These are phyloP conservation scores for Drosophila neonasuta DNA, from an alignment of 2,888 invertebrate genomes.

Conservation along the genomic window DNA sequence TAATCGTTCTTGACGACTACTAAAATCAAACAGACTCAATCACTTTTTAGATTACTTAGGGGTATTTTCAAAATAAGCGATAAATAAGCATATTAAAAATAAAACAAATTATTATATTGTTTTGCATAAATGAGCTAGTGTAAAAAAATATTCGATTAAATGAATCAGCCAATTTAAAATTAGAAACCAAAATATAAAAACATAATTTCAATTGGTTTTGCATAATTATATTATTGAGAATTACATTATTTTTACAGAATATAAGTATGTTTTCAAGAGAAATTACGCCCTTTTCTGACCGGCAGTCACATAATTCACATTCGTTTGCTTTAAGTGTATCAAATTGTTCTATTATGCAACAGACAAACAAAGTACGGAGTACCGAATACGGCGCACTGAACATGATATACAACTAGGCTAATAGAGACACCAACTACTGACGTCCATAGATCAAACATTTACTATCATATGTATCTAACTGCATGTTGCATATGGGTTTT, in stretches of 20 bases:
- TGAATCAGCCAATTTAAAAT: constrained; percentile 24
- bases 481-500: constrained; percentile 14
- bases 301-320: constrained; percentile 72
- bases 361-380: background rate
- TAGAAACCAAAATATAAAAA: constrained; percentile 32
- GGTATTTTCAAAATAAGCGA: background rate
- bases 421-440: constrained; percentile 40
- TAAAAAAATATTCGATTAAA: background rate
- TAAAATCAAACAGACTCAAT: background rate
- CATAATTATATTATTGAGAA: constrained; percentile 64
- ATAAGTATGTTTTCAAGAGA: constrained; percentile 44
- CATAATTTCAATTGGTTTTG: constrained; percentile 40
- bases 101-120: background rate
- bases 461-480: constrained; percentile 24
- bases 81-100: background rate
- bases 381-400: constrained; percentile 9
- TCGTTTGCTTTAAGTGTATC: constrained; percentile 45
- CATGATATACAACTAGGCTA: constrained; percentile 41
- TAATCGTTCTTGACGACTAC: background rate
- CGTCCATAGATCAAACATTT: constrained; percentile 29
- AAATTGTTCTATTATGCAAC: constrained; percentile 39
- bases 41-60: background rate
- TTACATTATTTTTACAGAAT: constrained; percentile 66
- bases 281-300: constrained; percentile 70
- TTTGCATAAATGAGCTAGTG: background rate